Percentiles rank a stretch among this genome's conserved stretches.
Evolutionary conservation across 2,113 vertebrate genomes (phyloP).

Genomic region (Centropus bengalensis): DNA sequence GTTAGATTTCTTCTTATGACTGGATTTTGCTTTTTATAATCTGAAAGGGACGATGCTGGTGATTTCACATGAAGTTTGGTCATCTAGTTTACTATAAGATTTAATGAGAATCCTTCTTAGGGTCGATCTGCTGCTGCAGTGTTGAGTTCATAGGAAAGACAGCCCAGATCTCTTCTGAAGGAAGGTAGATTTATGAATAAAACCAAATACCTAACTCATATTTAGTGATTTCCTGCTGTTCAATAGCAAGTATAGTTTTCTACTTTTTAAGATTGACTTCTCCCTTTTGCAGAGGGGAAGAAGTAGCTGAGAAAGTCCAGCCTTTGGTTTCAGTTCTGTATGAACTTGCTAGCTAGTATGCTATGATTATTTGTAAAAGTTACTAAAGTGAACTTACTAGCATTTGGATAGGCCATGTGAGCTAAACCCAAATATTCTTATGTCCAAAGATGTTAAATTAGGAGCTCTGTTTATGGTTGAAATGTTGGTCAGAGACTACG

Average conservation of each 20-base stretch:
- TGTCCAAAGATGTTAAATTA: background rate
- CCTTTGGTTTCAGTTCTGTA: background rate
- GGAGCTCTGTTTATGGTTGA: background rate
- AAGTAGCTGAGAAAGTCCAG: background rate
- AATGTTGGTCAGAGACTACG: background rate
- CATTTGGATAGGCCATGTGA: background rate
- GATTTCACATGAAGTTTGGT: background rate
- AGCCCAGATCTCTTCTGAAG: background rate
- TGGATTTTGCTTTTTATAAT: background rate
- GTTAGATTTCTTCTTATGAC: background rate
- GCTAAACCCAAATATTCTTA: background rate
- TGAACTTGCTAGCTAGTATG: background rate
- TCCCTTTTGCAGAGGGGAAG: background rate
- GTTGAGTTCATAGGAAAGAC: background rate
- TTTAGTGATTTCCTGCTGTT: background rate
- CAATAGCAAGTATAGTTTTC: background rate
- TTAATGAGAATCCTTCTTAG: background rate
- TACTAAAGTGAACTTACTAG: background rate
- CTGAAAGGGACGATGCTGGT: background rate
- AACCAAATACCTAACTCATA: background rate
- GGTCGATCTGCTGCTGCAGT: background rate
- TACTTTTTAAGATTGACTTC: background rate
- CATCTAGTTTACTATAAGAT: background rate
- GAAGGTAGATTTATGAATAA: background rate
- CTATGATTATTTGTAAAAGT: background rate